A percentile compares a stretch with the other conserved stretches of the same genome.
These are phyloP conservation scores for Fissipunctia ypsillon DNA, from an alignment of 2,888 invertebrate genomes.

Conservation along the genomic window DNA sequence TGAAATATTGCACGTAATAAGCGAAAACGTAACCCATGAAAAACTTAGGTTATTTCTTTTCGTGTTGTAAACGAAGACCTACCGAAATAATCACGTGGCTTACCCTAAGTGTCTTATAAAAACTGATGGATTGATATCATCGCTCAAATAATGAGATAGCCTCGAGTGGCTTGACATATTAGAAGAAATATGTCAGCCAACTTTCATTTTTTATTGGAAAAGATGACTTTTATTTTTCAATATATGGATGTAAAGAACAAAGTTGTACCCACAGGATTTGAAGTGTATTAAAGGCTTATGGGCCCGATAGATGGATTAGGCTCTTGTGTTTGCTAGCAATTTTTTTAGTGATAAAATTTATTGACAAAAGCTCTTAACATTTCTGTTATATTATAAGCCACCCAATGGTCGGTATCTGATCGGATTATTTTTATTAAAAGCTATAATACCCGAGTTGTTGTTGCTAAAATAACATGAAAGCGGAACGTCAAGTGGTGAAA, in stretches of 20 bases:
- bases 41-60: conserved; percentile 33
- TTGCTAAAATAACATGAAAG: conserved; percentile 14
- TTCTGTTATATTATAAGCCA: conserved; percentile 32
- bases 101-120: conserved; percentile 58
- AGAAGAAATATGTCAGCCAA: conserved; percentile 49
- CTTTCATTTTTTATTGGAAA: conserved; percentile 51
- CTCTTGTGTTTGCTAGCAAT: conserved; percentile 32
- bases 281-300: conserved; percentile 49
- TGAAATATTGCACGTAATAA: conserved; percentile 25
- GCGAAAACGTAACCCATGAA: background rate
- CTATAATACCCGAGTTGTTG: background rate
- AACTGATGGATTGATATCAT: conserved; percentile 65
- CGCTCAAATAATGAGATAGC: conserved; percentile 57
- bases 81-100: conserved; percentile 45
- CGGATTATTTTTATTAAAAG: conserved; percentile 32
- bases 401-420: background rate
- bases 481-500: conserved; percentile 2
- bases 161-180: conserved; percentile 46
- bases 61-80: conserved; percentile 28
- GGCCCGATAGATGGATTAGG: conserved; percentile 33
- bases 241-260: conserved; percentile 25
- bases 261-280: conserved; percentile 40
- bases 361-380: conserved; percentile 45
- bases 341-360: conserved; percentile 48
- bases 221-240: conserved; percentile 51